Conservation (phyloP, 30 jellyfish, hydroid and myxozoan genomes). For the Cassiopea andromeda region DNA sequence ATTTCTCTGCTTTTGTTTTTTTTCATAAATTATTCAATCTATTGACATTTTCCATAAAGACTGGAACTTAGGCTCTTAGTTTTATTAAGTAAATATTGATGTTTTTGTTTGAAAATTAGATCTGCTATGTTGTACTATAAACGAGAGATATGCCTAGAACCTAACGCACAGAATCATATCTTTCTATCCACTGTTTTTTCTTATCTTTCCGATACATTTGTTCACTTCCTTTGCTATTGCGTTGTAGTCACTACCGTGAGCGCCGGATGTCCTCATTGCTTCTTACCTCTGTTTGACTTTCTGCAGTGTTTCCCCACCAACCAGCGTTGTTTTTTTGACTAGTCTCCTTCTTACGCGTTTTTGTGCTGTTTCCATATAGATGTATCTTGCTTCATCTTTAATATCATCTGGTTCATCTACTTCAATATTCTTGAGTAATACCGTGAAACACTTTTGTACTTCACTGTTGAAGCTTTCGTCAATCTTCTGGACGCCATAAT, state of each 20-base stretch:
- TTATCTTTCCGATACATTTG: not conserved
- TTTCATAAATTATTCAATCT: not conserved
- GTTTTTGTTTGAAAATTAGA: too few species aligned
- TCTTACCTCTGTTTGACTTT: not conserved
- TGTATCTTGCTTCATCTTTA: not conserved
- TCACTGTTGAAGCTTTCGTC: conserved; percentile 8
- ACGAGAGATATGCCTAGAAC: too few species aligned
- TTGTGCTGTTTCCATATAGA: not conserved
- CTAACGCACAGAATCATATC: too few species aligned
- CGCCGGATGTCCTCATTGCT: not conserved
- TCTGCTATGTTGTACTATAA: too few species aligned
- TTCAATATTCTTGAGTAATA: not conserved
- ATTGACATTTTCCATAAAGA: not conserved
- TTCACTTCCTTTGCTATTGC: not conserved
- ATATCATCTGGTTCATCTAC: conserved; percentile 4
- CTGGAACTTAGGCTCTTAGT: too few species aligned
- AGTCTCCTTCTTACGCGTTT: not conserved
- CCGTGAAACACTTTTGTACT: conserved; percentile 19
- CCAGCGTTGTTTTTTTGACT: not conserved
- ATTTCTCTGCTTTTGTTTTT: not conserved
- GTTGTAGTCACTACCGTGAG: not conserved
- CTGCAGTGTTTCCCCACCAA: not conserved
- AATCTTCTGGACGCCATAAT: not conserved
- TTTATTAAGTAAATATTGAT: too few species aligned
- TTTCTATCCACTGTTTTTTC: not conserved